Conservation (phyloP, 2,797 vertebrate genomes). For the Catamblyrhynchus diadema region DNA sequence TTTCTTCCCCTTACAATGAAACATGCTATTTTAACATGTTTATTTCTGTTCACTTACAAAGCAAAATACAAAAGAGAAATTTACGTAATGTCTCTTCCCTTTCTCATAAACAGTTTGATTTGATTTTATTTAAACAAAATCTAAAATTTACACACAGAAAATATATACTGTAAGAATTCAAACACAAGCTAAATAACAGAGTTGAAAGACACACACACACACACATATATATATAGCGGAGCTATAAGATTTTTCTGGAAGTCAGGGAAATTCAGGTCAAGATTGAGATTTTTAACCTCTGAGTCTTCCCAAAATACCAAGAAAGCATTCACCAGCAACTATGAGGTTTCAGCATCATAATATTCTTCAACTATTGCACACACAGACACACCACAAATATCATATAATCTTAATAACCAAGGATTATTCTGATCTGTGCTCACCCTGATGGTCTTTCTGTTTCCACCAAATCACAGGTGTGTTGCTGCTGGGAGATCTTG, state of each 20-base stretch:
- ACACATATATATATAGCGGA: neutral
- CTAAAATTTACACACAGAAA: neutral
- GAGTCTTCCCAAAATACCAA: neutral
- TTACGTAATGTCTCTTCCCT: neutral
- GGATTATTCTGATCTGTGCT: neutral
- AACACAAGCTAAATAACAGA: neutral
- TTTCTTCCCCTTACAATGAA: neutral
- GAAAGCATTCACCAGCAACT: neutral
- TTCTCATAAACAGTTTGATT: neutral
- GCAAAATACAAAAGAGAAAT: neutral
- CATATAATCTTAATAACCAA: neutral
- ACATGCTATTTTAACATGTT: neutral
- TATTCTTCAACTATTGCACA: neutral
- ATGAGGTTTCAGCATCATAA: neutral
- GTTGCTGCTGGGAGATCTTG: neutral
- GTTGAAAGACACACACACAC: neutral
- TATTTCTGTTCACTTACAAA: neutral
- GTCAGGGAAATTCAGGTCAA: neutral
- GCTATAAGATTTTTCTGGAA: neutral
- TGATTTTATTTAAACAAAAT: neutral
- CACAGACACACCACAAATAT: neutral
- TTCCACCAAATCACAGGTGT: neutral
- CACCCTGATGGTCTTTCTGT: neutral
- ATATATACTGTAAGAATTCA: neutral
- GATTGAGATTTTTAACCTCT: neutral